Evolutionary conservation across 2,888 invertebrate species (phyloP).

Genomic region (Cephus pygmeus): DNA sequence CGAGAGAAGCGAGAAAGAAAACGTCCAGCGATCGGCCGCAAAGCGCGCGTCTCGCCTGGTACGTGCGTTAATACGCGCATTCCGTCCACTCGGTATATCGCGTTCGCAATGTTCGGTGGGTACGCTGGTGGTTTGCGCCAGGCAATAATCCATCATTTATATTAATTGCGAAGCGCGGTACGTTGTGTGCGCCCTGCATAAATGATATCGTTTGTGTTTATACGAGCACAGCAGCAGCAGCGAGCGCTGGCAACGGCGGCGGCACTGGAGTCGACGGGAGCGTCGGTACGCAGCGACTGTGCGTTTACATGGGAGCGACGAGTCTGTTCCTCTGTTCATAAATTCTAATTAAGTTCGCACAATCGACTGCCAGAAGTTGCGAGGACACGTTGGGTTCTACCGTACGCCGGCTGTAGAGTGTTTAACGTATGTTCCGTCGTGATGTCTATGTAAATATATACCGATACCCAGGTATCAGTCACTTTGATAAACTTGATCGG

Average conservation of each 20-base stretch:
- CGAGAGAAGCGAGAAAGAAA: neutral
- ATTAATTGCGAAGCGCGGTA: constrained; percentile 58
- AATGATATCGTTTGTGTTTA: constrained; percentile 55
- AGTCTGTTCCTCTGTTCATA: constrained; percentile 43
- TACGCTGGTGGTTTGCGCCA: neutral
- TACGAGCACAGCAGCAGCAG: constrained; percentile 33
- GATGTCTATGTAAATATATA: neutral
- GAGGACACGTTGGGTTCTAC: neutral
- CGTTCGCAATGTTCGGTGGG: neutral
- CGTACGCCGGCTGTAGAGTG: neutral
- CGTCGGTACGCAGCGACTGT: constrained; percentile 26
- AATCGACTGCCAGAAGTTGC: constrained; percentile 44
- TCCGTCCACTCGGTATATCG: neutral
- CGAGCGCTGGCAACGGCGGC: constrained; percentile 9
- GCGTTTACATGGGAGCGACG: constrained; percentile 10
- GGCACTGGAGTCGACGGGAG: neutral
- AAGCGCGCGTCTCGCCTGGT: neutral
- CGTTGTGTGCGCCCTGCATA: constrained; percentile 41
- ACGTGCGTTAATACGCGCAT: neutral
- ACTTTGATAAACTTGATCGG: neutral
- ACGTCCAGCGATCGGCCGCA: neutral
- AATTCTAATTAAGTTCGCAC: constrained; percentile 60
- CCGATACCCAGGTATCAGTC: neutral
- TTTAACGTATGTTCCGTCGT: neutral
- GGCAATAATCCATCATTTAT: constrained; percentile 61